Evolutionary conservation across 1,140 invertebrate species (phyloP).

Genomic region (Pachypeltis micranthus): DNA sequence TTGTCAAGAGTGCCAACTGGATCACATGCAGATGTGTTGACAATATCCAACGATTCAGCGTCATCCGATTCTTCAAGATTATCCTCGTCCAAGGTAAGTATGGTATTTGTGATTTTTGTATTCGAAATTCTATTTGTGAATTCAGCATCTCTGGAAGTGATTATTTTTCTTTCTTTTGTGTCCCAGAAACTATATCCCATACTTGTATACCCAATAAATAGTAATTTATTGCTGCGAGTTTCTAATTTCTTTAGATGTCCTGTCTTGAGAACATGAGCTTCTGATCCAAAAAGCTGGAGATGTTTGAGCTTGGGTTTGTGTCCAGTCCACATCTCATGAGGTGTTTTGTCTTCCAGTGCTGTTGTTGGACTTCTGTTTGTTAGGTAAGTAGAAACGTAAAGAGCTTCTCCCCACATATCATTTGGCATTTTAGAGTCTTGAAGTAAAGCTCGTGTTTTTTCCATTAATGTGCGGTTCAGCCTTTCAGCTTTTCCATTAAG

Average conservation of each 20-base stretch:
- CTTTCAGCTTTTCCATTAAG: constrained; percentile 5
- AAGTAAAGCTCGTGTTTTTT: constrained; percentile 1
- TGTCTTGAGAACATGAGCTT: not conserved
- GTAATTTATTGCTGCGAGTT: not conserved
- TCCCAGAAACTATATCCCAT: not conserved
- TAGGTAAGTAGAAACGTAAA: not conserved
- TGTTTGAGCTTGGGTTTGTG: not conserved
- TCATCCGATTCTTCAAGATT: too few relatives aligned
- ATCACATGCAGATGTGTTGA: too few relatives aligned
- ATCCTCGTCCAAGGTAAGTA: too few relatives aligned
- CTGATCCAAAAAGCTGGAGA: too few relatives aligned
- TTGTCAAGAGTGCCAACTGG: too few relatives aligned
- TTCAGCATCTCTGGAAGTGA: not conserved
- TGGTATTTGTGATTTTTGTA: too few relatives aligned
- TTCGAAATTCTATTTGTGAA: not conserved
- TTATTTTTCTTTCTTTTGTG: not conserved
- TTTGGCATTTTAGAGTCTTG: not conserved
- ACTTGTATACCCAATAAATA: not conserved
- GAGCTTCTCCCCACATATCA: constrained; percentile 13
- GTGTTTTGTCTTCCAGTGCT: not conserved
- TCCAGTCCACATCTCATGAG: too few relatives aligned
- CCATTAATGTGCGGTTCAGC: not conserved
- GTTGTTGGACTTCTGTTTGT: not conserved
- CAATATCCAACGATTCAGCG: too few relatives aligned
- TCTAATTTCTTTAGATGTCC: constrained; percentile 9